Percentiles rank a stretch among this genome's conserved stretches.
phyloP scores from a whole-genome alignment of 2,113 vertebrate species.

The Neomonachus schauinslandi region DNA sequence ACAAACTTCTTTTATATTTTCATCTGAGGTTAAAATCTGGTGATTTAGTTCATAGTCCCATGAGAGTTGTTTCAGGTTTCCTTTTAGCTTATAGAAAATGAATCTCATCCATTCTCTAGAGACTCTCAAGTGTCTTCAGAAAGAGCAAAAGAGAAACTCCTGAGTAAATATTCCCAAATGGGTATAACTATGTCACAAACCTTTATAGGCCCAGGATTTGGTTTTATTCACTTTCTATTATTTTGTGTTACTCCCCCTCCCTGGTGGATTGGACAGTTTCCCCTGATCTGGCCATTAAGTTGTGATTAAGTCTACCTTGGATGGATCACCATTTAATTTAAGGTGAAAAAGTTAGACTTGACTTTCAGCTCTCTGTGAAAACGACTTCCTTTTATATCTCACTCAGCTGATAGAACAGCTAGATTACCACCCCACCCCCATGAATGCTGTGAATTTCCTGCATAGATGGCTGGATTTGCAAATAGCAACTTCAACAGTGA shows the following conservation, averaged over 20 bases:
- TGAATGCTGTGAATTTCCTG: conserved; percentile 71
- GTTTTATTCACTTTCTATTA: neutral
- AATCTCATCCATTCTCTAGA: conserved; percentile 15
- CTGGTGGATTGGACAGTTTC: neutral
- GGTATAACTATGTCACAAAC: neutral
- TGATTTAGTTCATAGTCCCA: neutral
- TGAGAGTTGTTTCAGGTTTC: conserved; percentile 4
- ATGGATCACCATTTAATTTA: neutral
- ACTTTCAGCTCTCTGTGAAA: conserved; percentile 25
- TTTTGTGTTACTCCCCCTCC: neutral
- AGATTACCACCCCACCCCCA: neutral
- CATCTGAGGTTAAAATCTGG: neutral
- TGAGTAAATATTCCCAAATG: neutral
- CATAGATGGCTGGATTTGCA: neutral
- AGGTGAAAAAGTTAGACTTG: conserved; percentile 52
- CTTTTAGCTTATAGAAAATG: conserved; percentile 18
- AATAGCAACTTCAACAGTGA: neutral
- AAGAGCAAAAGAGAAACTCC: neutral
- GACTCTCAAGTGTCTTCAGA: neutral
- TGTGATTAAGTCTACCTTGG: neutral
- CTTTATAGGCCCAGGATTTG: neutral
- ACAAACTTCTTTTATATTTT: neutral
- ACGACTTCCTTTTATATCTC: conserved; percentile 54
- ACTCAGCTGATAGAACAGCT: conserved; percentile 28
- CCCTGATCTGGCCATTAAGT: neutral